These are phyloP conservation scores for Condylura cristata DNA, from an alignment of 2,113 vertebrate genomes.

Conservation along the genomic window DNA sequence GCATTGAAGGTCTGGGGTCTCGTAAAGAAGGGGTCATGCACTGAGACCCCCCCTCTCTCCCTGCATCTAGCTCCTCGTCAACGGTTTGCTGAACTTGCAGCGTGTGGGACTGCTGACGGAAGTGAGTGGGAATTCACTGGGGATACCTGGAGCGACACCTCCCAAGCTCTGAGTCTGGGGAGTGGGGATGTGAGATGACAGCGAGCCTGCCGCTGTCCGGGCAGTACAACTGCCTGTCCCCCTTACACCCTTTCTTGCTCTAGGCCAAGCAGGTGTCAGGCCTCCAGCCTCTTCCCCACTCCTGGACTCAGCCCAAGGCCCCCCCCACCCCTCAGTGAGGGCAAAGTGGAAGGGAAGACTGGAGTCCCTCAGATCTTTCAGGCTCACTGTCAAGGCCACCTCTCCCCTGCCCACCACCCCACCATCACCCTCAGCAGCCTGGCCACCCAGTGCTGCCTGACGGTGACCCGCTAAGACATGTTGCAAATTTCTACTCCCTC, in stretches of 20 bases:
- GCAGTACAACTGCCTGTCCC: too few species aligned
- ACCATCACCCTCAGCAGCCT: not conserved
- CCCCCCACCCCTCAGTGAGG: too few species aligned
- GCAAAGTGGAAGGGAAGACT: not conserved
- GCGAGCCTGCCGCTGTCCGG: too few species aligned
- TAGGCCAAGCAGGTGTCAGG: not conserved
- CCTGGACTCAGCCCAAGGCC: not conserved
- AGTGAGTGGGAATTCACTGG: conserved; percentile 80
- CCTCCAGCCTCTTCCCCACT: not conserved
- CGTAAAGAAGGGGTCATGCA: fast-evolving
- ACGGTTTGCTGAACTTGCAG: conserved; percentile 86
- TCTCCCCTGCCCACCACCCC: not conserved
- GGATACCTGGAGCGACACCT: too few species aligned
- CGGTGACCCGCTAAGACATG: not conserved
- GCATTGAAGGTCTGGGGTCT: not conserved
- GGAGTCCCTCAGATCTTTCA: not conserved
- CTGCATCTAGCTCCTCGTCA: conserved; percentile 85
- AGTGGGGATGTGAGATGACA: too few species aligned
- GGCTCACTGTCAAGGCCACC: not conserved
- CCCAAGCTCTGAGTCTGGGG: not conserved
- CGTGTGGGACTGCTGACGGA: conserved; percentile 86
- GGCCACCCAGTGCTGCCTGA: not conserved
- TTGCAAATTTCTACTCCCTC: not conserved
- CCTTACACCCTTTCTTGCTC: not conserved
- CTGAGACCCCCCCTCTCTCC: not conserved